Percentiles rank a stretch among this genome's conserved stretches.
phyloP scores from a whole-genome alignment of 2,888 invertebrate species.

The Drosophila flavopinicola region DNA sequence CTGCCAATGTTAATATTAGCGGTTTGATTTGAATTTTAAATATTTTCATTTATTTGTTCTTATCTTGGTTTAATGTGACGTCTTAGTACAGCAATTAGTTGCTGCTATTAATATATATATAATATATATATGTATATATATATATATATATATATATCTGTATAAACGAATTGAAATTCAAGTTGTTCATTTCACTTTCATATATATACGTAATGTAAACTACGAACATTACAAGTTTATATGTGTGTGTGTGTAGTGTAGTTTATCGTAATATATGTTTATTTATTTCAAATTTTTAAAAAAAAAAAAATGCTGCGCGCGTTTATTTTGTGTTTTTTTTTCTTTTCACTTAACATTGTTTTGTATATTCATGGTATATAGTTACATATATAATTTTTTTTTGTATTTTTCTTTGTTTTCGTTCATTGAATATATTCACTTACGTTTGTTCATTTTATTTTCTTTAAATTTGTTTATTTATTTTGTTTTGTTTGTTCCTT shows the following conservation, averaged over 20 bases:
- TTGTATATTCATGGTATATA: conserved; percentile 60
- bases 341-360: conserved; percentile 36
- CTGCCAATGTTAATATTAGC: conserved; percentile 22
- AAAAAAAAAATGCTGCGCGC: conserved; percentile 52
- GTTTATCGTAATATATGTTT: conserved; percentile 50
- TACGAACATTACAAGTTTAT: conserved; percentile 54
- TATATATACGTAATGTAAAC: conserved; percentile 41
- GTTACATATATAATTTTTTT: conserved; percentile 58
- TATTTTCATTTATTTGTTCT: conserved; percentile 71
- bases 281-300: conserved; percentile 42
- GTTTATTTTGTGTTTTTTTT: conserved; percentile 33
- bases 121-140: conserved; percentile 34
- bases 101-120: conserved; percentile 56
- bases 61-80: conserved; percentile 66
- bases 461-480: conserved; percentile 21
- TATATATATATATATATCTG: conserved; percentile 40
- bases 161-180: conserved; percentile 74
- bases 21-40: conserved; percentile 62
- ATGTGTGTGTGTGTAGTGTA: conserved; percentile 55
- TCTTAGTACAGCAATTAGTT: conserved; percentile 75
- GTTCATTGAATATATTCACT: conserved; percentile 54
- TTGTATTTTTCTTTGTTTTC: conserved; percentile 26
- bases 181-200: conserved; percentile 48
- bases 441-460: conserved; percentile 22
- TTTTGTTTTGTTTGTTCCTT: conserved; percentile 49